Percentiles rank a stretch among this genome's conserved stretches.
phyloP scores from a whole-genome alignment of 2,113 vertebrate species.

The Capricornis sumatraensis region DNA sequence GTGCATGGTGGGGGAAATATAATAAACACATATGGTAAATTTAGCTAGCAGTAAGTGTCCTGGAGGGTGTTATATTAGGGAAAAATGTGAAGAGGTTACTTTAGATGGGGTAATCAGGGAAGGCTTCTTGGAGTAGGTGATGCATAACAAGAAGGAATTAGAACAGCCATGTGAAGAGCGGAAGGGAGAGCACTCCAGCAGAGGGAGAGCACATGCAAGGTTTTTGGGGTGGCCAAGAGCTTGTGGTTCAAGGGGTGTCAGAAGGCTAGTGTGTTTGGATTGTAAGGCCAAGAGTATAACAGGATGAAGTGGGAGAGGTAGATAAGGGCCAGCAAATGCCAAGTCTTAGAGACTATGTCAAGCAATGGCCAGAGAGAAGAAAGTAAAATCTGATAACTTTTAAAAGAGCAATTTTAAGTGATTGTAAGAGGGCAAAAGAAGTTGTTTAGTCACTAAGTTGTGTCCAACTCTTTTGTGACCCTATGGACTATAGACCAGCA shows the following conservation, averaged over 20 bases:
- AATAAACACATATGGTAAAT: neutral
- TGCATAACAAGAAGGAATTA: neutral
- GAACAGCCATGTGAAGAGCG: neutral
- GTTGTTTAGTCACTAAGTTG: neutral
- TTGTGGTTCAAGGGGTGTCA: neutral
- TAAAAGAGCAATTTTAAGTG: neutral
- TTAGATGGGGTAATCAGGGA: neutral
- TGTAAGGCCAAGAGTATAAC: neutral
- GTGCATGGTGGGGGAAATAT: neutral
- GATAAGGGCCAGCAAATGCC: neutral
- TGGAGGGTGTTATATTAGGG: neutral
- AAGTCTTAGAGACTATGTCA: neutral
- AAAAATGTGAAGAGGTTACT: neutral
- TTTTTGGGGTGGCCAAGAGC: neutral
- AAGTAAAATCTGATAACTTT: conserved; percentile 13
- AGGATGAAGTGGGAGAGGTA: neutral
- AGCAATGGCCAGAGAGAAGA: neutral
- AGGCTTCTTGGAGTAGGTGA: neutral
- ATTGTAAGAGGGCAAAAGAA: neutral
- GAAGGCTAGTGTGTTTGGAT: neutral
- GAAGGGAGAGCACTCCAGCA: neutral
- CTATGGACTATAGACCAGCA: neutral
- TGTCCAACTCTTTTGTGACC: neutral
- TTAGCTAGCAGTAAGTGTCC: neutral
- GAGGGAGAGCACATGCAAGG: neutral